phyloP scores from a whole-genome alignment of 2,113 vertebrate species.

The Acinonyx jubatus region DNA sequence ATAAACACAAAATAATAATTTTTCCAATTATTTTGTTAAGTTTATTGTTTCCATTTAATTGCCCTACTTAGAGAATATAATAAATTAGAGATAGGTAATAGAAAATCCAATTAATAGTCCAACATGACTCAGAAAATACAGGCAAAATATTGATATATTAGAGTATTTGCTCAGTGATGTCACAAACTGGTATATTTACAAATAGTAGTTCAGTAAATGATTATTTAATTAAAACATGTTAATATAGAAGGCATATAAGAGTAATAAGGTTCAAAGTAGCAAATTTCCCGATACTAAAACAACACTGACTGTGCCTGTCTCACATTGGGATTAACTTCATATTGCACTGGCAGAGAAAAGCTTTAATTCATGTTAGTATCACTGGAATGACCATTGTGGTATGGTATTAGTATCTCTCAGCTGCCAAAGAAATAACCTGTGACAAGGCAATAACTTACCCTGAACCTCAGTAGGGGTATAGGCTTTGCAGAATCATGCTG shows the following conservation, averaged over 20 bases:
- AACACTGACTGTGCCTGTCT: background rate
- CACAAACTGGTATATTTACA: background rate
- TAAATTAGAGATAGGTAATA: background rate
- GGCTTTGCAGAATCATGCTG: background rate
- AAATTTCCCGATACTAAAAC: background rate
- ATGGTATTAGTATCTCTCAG: background rate
- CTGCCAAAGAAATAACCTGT: background rate
- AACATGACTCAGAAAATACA: background rate
- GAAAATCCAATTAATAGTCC: background rate
- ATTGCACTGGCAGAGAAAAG: background rate
- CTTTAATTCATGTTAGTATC: background rate
- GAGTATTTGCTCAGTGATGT: background rate
- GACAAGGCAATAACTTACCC: background rate
- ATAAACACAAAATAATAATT: background rate
- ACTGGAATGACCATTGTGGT: background rate
- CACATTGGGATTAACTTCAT: background rate
- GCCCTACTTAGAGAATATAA: background rate
- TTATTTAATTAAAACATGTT: conserved; percentile 25
- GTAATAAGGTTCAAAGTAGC: background rate
- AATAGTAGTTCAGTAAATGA: background rate
- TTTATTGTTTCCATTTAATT: conserved; percentile 3
- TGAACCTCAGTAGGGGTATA: no score
- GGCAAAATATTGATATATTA: background rate
- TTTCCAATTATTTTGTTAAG: background rate
- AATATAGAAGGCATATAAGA: background rate